Conservation (phyloP, 1,140 invertebrate genomes). For the Pseudomyrmex sp. region DNA sequence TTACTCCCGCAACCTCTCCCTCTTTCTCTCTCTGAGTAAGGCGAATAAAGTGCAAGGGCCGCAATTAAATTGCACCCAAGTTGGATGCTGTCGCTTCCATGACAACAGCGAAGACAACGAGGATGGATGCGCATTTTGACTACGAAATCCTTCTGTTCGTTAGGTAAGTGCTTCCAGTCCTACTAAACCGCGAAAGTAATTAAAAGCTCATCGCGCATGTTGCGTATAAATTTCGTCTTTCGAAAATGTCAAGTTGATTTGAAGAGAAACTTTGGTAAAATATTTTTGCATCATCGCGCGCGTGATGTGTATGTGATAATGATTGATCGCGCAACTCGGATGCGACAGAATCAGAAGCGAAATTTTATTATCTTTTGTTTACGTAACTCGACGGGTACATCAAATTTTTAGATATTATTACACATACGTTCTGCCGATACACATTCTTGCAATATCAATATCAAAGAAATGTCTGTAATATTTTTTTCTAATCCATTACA, state of each 20-base stretch:
- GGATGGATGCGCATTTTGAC: constrained; percentile 33
- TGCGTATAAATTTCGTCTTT: not conserved
- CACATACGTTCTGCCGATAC: not conserved
- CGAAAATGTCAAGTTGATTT: not conserved
- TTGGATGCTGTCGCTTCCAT: constrained; percentile 31
- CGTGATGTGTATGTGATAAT: not conserved
- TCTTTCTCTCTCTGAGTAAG: constrained; percentile 16
- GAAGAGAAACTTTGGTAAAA: not conserved
- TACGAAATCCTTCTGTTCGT: constrained; percentile 15
- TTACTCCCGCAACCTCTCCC: constrained; percentile 10
- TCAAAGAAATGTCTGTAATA: no score
- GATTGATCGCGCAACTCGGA: not conserved
- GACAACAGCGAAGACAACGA: constrained; percentile 33
- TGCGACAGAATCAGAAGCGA: not conserved
- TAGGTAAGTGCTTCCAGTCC: constrained; percentile 31
- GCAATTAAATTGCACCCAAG: constrained; percentile 52
- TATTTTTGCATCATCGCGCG: not conserved
- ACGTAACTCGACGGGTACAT: not conserved
- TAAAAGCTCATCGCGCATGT: not conserved
- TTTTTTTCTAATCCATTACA: not conserved
- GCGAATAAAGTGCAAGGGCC: constrained; percentile 41
- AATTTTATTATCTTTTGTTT: constrained; percentile 21
- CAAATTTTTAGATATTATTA: not conserved
- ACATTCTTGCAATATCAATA: no score
- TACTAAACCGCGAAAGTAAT: constrained; percentile 14